Base-by-base conservation (phyloP, 2,113 vertebrate genomes). In the Siniperca chuatsi region DNA sequence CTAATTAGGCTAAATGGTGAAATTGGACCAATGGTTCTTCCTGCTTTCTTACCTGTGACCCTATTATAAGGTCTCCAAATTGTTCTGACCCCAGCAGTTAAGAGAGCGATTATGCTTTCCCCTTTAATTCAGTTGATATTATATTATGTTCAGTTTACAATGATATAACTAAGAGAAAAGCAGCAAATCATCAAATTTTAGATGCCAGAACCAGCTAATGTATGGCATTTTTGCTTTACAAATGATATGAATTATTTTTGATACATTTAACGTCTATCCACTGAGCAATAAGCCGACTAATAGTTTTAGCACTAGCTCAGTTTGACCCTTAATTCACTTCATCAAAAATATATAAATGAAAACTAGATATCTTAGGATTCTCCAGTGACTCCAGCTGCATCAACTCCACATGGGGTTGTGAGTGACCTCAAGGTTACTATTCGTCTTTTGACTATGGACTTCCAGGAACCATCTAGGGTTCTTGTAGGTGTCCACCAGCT, bases 391-490 rank as follows among this genome's bases (percentile, higher is more conserved):
- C 18, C 65, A 70, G 58, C 54, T 68, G 46, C 35, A 60, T 67
- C 21, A 64, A 13, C 29, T 33, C 3, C 20, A 23, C 37, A 44
- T 42, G 44, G 40, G 21, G 50, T 42, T 23, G 0, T 57, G 61
- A 70, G 0, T 62, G 61, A 74, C 79, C 61, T 50, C 9, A 20
- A 25, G 64, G 44, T 78, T 33, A 15, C 1, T 33, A 9, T 70
- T 78, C 35, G 15, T 83, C 25, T 55, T 84, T 65, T 64, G 21
- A 44, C 10, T 55, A 0, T 37, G 62, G 58, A 33, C 69, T 80
- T 82, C 23, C n/a, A 75, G 81, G 76, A 89, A 72, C 71, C 42
- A 12, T 78, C 71, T 13, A 71, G 29, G 82, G 46, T 69, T 79
- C 60, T 33, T 50, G 35, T 55, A 37, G 74, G 42, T 29, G 44